Percentiles rank a stretch among this genome's conserved stretches.
These are phyloP conservation scores for Dunckerocampus dactyliophorus DNA, from an alignment of 2,113 vertebrate species.

Conservation along the genomic window DNA sequence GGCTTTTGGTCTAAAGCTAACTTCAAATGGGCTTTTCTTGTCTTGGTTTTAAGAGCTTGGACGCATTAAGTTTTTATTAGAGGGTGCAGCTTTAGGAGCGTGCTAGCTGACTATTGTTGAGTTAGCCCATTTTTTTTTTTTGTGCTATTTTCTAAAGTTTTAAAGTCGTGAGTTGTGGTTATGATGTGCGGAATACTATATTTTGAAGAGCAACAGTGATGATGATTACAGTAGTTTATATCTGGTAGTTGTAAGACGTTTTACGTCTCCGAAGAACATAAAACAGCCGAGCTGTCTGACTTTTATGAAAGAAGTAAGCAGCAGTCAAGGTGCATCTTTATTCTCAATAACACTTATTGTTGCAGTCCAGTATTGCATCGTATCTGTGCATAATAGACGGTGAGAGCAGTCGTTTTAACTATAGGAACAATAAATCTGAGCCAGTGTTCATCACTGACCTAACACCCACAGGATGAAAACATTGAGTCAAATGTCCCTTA, in stretches of 20 bases:
- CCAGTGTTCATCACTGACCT: slow-evolving; percentile 10
- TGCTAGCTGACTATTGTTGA: slow-evolving; percentile 48
- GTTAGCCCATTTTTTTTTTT: slow-evolving; percentile 36
- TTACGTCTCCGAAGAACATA: too few species aligned
- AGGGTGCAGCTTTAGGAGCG: slow-evolving; percentile 40
- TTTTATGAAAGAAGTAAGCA: neutral
- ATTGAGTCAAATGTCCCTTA: slow-evolving; percentile 22
- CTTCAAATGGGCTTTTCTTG: slow-evolving; percentile 48
- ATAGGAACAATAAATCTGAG: slow-evolving; percentile 1
- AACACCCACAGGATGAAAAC: slow-evolving; percentile 30
- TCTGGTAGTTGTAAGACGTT: neutral
- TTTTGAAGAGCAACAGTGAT: slow-evolving; percentile 29
- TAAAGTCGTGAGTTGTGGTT: neutral
- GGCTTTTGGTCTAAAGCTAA: slow-evolving; percentile 44
- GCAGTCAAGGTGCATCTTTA: neutral
- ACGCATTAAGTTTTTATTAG: slow-evolving; percentile 62
- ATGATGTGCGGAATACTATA: neutral
- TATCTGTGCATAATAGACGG: slow-evolving; percentile 5
- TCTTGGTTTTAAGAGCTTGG: slow-evolving; percentile 57
- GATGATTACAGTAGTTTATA: slow-evolving; percentile 17
- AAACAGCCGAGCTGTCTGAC: neutral
- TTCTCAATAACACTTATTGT: neutral
- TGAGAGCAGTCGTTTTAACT: neutral
- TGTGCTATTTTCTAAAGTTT: slow-evolving; percentile 21
- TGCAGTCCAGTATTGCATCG: slow-evolving; percentile 10